phyloP scores from a whole-genome alignment of 2,113 vertebrate species.

The Esox niger region DNA sequence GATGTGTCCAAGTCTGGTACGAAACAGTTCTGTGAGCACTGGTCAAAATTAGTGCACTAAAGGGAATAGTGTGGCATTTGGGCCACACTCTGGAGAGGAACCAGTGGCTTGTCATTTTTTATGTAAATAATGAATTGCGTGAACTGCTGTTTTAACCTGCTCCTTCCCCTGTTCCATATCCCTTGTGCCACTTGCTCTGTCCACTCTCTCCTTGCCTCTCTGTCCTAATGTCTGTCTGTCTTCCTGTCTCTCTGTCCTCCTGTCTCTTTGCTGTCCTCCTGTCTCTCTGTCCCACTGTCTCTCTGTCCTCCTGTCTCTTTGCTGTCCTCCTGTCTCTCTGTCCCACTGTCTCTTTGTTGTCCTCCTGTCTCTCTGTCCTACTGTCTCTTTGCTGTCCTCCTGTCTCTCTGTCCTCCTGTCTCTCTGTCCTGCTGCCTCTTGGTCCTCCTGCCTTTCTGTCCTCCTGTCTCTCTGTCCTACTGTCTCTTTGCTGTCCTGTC shows the following conservation, averaged over 20 bases:
- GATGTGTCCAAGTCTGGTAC: slow-evolving; percentile 65
- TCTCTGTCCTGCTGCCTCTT: neutral
- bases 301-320: neutral
- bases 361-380: neutral
- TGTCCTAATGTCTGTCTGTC: neutral
- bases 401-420: neutral
- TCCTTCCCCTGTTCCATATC: too few relatives aligned
- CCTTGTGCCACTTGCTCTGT: too few relatives aligned
- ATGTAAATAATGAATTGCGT: too few relatives aligned
- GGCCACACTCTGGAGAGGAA: too few relatives aligned
- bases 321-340: neutral
- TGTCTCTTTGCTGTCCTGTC: neutral
- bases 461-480: neutral
- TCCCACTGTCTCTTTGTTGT: slow-evolving; percentile 4
- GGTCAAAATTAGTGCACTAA: too few relatives aligned
- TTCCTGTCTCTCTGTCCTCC: neutral
- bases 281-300: neutral
- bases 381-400: slow-evolving; percentile 1
- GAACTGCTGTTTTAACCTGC: too few relatives aligned
- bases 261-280: neutral
- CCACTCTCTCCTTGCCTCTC: neutral
- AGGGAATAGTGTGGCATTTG: too few relatives aligned
- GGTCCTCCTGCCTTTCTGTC: neutral
- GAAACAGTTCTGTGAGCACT: neutral
- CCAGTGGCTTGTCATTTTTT: too few relatives aligned